Evolutionary conservation across 1,140 invertebrate species (phyloP), one percentile per base, ranked within the genome.

Genomic region (Asobara japonica): DNA sequence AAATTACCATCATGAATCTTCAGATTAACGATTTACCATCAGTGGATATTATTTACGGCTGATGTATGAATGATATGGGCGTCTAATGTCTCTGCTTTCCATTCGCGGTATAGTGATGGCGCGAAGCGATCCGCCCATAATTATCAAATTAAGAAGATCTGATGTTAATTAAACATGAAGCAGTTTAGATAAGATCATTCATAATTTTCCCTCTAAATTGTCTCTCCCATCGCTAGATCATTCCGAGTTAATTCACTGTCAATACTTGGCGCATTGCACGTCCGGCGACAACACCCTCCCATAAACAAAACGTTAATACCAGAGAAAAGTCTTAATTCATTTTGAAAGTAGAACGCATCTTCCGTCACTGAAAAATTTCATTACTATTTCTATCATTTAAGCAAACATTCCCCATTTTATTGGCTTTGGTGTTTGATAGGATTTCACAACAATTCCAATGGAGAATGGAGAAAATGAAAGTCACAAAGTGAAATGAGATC

Each of bases 401-500:
- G 22, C n/a, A 56, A 16, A 4, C 33, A 56, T 60, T 69, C 11
- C 25, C 18, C 29, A 38, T 65, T 67, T 36, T 56, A 60, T 36
- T 2, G 8, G 60, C 56, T 69, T 60, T 29, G 48, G n/a, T 33
- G 27, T 56, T 69, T 33, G 20, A 56, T 56, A 56, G 51, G 10
- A 25, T 25, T 11, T 10, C 51, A 56, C 18, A 56, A 56, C 11
- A 10, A 22, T 56, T 3, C 51, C 51, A 56, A 25, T 27, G 51
- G 51, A 56, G 51, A 56, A 56, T 13, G 51, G 51, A 56, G 51
- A 56, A 56, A 56, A 56, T 56, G 51, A 56, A 56, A 56, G 51
- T 56, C 10, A 56, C 51, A 10, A 22, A 27, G 22, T 25, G 22
- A 56, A 56, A 56, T 56, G 51, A 25, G 51, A 56, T 56, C 51